Evolutionary conservation across 2,113 vertebrate species (phyloP), one percentile per base, ranked within the genome.

Genomic region (Seriola aureovittata): DNA sequence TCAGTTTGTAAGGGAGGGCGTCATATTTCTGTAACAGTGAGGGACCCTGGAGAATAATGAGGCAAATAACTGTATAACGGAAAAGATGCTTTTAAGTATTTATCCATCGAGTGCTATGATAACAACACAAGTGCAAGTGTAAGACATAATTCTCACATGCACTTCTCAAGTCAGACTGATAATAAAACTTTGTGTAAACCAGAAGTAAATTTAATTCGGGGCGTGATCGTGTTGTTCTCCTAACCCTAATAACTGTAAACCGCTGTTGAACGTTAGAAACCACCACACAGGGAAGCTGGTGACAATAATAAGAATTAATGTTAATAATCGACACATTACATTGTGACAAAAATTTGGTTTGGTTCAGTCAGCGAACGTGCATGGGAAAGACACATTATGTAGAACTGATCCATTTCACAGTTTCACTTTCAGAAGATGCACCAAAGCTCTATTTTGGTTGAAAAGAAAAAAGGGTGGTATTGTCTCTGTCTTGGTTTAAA

Each of bases 21-120:
- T 42, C 40, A 46, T 29, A 25, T 52, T 80, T 52, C 38, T 55
- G 23, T 40, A 62, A 78, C 36, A 52, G 64, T 16, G 57, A 75
- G 59, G 32, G 57, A 38, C 38, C 14, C 52, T 16, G 14, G 44
- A 58, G 46, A 75, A 62, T 46, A 68, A 64, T 21, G 40, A 44
- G 5, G 62, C 11, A 52, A 59, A 58, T 40, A 58, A 58, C 21
- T 58, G 44, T 44, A 40, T 38, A 14, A 69, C 79, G 19, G 44
- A 13, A 29, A 63, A 66, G 12, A 32, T 25, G 54, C 60, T 67
- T 3, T 42, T 42, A 74, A 54, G 71, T 34, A 66, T 78, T 85
- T 58, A 71, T 13, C 44, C 32, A 64, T 71, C 59, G 60, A 36
- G 71, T 55, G 58, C 34, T 62, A 69, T 38, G 14, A 55, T 62